Evolutionary conservation across 2,888 invertebrate genomes (phyloP).

Genomic region (Lasius platythorax): DNA sequence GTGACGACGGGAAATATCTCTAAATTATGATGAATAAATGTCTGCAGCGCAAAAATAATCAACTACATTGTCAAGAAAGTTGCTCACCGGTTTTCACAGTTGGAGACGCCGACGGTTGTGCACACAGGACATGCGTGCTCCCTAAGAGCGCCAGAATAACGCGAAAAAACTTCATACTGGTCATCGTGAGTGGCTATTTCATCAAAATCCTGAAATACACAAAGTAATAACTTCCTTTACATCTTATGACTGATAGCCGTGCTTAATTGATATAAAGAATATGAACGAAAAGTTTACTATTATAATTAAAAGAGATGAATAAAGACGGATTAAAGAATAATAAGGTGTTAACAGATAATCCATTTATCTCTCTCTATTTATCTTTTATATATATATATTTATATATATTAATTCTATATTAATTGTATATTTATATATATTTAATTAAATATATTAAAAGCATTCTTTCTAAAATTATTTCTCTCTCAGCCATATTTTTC

Average conservation of each 20-base stretch:
- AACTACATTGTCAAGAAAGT: slow-evolving; percentile 1
- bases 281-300: neutral
- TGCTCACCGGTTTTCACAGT: slow-evolving; percentile 83
- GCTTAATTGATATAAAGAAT: neutral
- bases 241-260: neutral
- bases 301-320: slow-evolving; percentile 3
- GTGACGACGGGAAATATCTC: neutral
- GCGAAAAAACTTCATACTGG: slow-evolving; percentile 81
- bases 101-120: slow-evolving; percentile 81
- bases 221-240: slow-evolving; percentile 34
- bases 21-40: slow-evolving; percentile 1
- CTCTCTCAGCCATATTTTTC: neutral
- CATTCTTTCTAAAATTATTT: too few species aligned
- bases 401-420: too few species aligned
- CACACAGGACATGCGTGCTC: slow-evolving; percentile 80
- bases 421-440: neutral
- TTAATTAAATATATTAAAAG: too few species aligned
- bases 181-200: slow-evolving; percentile 79
- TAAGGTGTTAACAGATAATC: neutral
- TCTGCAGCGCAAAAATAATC: slow-evolving; percentile 18
- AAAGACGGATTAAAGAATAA: neutral
- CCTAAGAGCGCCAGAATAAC: slow-evolving; percentile 82
- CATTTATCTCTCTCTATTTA: neutral
- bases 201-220: slow-evolving; percentile 80
- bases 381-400: neutral